Base-by-base conservation (phyloP, 2,888 invertebrate genomes). In the Drosophila neonasuta region DNA sequence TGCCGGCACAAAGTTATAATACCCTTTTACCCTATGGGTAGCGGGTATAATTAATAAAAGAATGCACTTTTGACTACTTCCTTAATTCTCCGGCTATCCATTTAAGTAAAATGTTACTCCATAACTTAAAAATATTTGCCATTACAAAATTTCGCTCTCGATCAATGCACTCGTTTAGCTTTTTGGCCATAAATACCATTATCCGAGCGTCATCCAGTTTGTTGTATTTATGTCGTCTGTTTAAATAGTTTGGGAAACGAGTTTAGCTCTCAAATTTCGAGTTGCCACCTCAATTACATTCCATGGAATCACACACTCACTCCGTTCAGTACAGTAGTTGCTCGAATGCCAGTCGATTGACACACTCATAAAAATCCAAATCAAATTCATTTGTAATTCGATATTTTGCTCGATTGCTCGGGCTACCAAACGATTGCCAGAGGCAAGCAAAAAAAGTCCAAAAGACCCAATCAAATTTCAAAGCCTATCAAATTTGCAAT, bases 401-500 rank as follows among this genome's bases (percentile, higher is more conserved):
- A 83, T 87, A 85, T 79, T 82, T 87, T 85, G 50, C 15, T 46
- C 65, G 64, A 57, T 50, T 65, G 44, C 62, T 24, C 24, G 1
- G 24, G 24, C 24, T 56, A 69, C 55, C 81, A 73, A 72, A 59
- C 70, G 63, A 65, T 61, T 78, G 36, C 39, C 39, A 15, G 39
- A 13, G 39, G 39, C 39, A 13, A 15, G 4, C 13, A 24, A 24
- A 24, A 24, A 24, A 24, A 24, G 24, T 1, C 20, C 51, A 42
- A 63, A 72, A 63, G 69, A 55, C 67, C 73, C 84, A 86, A 86
- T 86, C 87, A 84, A 84, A 82, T 76, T 81, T 76, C 73, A 69
- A 66, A 68, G 82, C 66, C 85, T 57, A 85, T 82, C 79, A 87
- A 87, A 87, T 82, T 75, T 74, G 80, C 86, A 77, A 87, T 87